These are phyloP conservation scores for Scyliorhinus canicula DNA, from an alignment of 2,797 vertebrate genomes.

Conservation along the genomic window DNA sequence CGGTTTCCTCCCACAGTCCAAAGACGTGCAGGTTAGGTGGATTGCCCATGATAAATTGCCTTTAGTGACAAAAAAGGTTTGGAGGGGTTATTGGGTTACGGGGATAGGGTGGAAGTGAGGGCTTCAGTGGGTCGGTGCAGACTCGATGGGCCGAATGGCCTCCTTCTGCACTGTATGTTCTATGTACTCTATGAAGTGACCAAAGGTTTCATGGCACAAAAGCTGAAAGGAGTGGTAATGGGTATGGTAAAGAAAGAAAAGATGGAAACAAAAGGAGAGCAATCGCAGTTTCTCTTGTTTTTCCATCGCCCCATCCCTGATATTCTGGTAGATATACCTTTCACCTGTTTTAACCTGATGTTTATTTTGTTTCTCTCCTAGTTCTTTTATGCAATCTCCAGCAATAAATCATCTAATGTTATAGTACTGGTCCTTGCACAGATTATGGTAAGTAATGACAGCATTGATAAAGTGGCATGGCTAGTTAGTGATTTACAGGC, in stretches of 20 bases:
- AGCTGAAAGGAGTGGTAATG: not conserved
- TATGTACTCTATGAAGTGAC: too few relatives aligned
- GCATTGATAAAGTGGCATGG: not conserved
- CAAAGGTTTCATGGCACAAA: not conserved
- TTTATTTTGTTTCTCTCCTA: constrained; percentile 47
- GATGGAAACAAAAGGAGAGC: not conserved
- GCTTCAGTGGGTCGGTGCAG: too few relatives aligned
- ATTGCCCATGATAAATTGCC: too few relatives aligned
- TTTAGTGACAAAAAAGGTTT: too few relatives aligned
- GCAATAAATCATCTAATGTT: constrained; percentile 97
- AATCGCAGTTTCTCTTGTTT: too few relatives aligned
- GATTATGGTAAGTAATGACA: constrained; percentile 83
- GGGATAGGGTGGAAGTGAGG: too few relatives aligned
- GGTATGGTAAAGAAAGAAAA: not conserved
- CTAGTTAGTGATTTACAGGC: not conserved
- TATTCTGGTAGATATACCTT: not conserved
- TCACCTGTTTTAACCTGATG: not conserved
- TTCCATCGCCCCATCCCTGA: not conserved
- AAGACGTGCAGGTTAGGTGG: too few relatives aligned
- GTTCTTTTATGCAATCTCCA: constrained; percentile 98
- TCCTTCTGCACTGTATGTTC: too few relatives aligned
- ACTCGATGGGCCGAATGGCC: too few relatives aligned
- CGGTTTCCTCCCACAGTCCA: too few relatives aligned
- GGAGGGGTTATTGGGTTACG: too few relatives aligned
- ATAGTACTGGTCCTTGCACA: constrained; percentile 95